A percentile compares a stretch with the other conserved stretches of the same genome.
phyloP scores from a whole-genome alignment of 2,888 invertebrate genomes.

The Diaprepes abbreviatus region DNA sequence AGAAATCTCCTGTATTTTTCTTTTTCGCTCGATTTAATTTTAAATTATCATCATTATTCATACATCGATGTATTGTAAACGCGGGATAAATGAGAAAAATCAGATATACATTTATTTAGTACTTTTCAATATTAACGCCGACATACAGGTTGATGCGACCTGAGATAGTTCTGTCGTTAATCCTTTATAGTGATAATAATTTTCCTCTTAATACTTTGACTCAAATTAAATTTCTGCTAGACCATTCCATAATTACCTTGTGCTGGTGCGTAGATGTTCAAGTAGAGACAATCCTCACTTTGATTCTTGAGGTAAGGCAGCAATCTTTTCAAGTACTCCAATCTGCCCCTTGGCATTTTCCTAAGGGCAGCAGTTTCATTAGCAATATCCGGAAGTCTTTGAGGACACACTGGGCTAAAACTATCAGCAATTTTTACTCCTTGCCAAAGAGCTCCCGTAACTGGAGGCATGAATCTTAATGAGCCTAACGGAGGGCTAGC shows the following conservation, averaged over 20 bases:
- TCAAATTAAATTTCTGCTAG: not conserved
- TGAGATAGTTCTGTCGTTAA: too few species aligned
- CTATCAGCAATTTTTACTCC: conserved; percentile 89
- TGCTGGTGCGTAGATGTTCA: conserved; percentile 96
- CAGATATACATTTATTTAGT: too few species aligned
- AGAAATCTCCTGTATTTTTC: too few species aligned
- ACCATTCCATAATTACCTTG: conserved; percentile 77
- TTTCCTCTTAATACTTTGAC: too few species aligned
- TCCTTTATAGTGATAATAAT: too few species aligned
- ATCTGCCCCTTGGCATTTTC: conserved; percentile 89
- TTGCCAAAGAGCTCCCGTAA: conserved; percentile 92
- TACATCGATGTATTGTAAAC: too few species aligned
- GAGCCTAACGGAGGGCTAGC: conserved; percentile 92
- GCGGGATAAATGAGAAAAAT: too few species aligned
- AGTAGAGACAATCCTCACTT: conserved; percentile 96
- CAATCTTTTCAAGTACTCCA: conserved; percentile 90
- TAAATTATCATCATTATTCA: too few species aligned
- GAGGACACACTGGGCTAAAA: conserved; percentile 94
- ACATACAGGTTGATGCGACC: too few species aligned
- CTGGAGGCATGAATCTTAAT: conserved; percentile 96
- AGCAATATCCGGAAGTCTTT: conserved; percentile 87
- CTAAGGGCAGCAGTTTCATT: conserved; percentile 87
- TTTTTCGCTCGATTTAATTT: too few species aligned
- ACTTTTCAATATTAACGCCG: too few species aligned
- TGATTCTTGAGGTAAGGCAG: conserved; percentile 90